Conservation (phyloP, 2,888 invertebrate genomes). For the Mechanitis mazaeus region DNA sequence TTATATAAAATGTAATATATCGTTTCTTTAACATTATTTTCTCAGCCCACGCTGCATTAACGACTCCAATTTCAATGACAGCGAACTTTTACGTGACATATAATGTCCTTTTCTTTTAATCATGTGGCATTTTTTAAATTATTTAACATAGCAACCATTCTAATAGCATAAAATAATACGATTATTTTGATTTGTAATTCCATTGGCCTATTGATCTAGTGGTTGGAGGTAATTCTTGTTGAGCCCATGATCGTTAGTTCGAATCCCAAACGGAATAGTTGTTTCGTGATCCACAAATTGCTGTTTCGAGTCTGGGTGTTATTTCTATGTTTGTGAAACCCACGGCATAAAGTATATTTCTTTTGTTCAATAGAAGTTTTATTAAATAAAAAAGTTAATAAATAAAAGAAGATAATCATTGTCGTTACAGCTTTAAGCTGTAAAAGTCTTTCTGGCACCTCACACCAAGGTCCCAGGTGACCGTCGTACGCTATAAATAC, state of each 20-base stretch:
- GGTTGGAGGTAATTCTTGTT: too few species aligned
- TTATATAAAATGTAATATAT: background rate
- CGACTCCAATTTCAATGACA: slow-evolving; percentile 35
- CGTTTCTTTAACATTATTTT: slow-evolving; percentile 20
- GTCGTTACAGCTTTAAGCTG: slow-evolving; percentile 33
- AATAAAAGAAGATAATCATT: background rate
- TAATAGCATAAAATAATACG: background rate
- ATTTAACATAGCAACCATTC: background rate
- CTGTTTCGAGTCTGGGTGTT: too few species aligned
- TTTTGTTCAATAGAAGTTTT: too few species aligned
- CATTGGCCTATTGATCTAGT: too few species aligned
- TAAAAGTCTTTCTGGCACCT: slow-evolving; percentile 55
- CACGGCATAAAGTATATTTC: too few species aligned
- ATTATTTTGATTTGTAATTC: background rate
- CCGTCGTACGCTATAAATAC: slow-evolving; percentile 59
- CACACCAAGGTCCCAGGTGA: slow-evolving; percentile 61
- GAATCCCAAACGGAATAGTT: too few species aligned
- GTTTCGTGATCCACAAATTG: too few species aligned
- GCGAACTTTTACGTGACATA: slow-evolving; percentile 26
- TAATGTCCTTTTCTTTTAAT: slow-evolving; percentile 14
- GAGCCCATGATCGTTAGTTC: too few species aligned
- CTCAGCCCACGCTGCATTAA: slow-evolving; percentile 32
- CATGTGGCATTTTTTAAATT: background rate
- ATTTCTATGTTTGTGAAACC: too few species aligned
- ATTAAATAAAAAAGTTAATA: too few species aligned